Percentiles rank a stretch among this genome's conserved stretches.
phyloP scores from a whole-genome alignment of 2,888 invertebrate genomes.

The Dichetophora obliterata region DNA sequence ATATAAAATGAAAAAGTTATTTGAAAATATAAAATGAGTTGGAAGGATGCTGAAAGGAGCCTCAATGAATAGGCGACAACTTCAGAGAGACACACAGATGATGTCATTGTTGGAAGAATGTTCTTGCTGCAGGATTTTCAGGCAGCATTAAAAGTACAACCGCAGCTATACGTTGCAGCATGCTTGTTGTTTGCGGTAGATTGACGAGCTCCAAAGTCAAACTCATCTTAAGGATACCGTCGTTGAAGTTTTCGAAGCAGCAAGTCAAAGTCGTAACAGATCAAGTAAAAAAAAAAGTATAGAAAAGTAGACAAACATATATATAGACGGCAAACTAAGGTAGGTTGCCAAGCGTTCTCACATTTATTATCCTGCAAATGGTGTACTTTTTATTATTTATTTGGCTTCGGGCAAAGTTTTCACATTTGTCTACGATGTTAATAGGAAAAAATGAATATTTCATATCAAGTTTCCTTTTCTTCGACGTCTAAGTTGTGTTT shows the following conservation, averaged over 20 bases:
- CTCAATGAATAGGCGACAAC: neutral
- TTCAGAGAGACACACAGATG: neutral
- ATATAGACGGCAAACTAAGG: neutral
- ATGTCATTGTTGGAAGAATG: neutral
- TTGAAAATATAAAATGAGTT: neutral
- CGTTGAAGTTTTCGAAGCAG: neutral
- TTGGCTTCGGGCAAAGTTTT: neutral
- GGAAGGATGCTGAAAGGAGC: neutral
- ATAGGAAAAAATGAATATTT: neutral
- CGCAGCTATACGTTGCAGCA: neutral
- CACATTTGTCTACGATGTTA: slow-evolving; percentile 8
- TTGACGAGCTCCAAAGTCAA: neutral
- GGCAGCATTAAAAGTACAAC: neutral
- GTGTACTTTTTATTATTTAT: neutral
- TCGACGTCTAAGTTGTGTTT: too few relatives aligned
- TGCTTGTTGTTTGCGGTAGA: neutral
- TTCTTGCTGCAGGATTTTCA: neutral
- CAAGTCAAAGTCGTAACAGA: too few relatives aligned
- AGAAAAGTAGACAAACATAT: neutral
- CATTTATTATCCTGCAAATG: slow-evolving; percentile 3
- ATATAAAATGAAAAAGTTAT: slow-evolving; percentile 10
- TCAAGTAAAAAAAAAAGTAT: neutral
- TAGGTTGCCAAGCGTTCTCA: neutral
- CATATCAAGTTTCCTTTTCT: too few relatives aligned
- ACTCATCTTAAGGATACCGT: neutral